These are phyloP conservation scores for Lordiphosa fenestrarum DNA, from an alignment of 2,888 invertebrate genomes.

Conservation along the genomic window DNA sequence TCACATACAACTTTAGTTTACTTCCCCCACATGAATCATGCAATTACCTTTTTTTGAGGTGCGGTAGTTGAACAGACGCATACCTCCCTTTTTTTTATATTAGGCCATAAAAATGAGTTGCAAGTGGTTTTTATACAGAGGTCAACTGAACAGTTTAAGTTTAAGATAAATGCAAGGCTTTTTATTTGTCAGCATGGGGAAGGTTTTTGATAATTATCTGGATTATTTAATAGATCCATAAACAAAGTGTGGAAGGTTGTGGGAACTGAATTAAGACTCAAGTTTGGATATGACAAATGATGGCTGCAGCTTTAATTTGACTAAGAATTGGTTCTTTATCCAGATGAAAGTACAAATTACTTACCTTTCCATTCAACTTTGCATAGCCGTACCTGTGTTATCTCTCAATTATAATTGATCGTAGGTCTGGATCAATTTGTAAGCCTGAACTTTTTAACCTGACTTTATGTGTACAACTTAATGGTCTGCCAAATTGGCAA, in stretches of 20 bases:
- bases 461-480: slow-evolving; percentile 7
- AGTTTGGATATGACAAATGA: too few species aligned
- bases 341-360: too few species aligned
- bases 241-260: too few species aligned
- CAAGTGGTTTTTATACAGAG: slow-evolving; percentile 21
- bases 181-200: slow-evolving; percentile 3
- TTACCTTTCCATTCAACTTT: neutral
- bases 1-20: too few species aligned
- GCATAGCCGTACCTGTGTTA: slow-evolving; percentile 2
- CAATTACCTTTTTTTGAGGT: too few species aligned
- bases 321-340: too few species aligned
- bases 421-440: slow-evolving; percentile 1
- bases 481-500: slow-evolving; percentile 25
- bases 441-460: slow-evolving; percentile 7
- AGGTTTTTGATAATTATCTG: slow-evolving; percentile 6
- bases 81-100: slow-evolving; percentile 1
- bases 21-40: too few species aligned
- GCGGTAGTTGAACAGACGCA: too few species aligned
- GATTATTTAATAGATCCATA: too few species aligned
- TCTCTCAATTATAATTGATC: slow-evolving; percentile 18
- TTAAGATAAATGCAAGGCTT: too few species aligned
- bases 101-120: slow-evolving; percentile 19
- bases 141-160: slow-evolving; percentile 14
- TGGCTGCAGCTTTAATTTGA: too few species aligned
- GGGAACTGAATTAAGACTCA: too few species aligned